Evolutionary conservation across 1,140 invertebrate genomes (phyloP).

Genomic region (Oryzaephilus surinamensis): DNA sequence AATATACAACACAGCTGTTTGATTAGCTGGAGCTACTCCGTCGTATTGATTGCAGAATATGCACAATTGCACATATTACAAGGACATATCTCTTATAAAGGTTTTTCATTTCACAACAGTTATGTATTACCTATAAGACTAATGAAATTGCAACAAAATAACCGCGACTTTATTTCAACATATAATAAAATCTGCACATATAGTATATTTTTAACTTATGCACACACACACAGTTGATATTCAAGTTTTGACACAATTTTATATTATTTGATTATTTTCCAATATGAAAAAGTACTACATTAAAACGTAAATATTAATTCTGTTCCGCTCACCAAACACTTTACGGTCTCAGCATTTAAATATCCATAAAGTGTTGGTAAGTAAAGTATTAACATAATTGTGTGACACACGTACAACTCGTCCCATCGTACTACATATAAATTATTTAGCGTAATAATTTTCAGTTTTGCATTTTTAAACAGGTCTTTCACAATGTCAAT

Average conservation of each 20-base stretch:
- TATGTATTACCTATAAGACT: too few species aligned
- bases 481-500: neutral
- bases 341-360: constrained; percentile 14
- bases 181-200: too few species aligned
- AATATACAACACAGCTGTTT: too few species aligned
- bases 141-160: neutral
- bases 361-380: constrained; percentile 13
- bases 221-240: neutral
- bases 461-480: neutral
- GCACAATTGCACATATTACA: too few species aligned
- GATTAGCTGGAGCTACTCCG: too few species aligned
- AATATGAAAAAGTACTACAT: neutral
- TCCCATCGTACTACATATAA: neutral
- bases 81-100: too few species aligned
- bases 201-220: too few species aligned
- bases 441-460: neutral
- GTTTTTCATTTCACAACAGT: too few species aligned
- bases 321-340: constrained; percentile 6
- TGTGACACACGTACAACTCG: neutral
- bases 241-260: neutral
- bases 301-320: neutral
- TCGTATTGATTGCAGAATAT: too few species aligned
- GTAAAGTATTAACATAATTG: neutral
- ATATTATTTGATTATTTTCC: neutral
- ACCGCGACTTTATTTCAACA: too few species aligned